Evolutionary conservation across 2,113 vertebrate genomes (phyloP), one percentile per base, ranked within the genome.

Genomic region (Chamaetylas fuelleborni): DNA sequence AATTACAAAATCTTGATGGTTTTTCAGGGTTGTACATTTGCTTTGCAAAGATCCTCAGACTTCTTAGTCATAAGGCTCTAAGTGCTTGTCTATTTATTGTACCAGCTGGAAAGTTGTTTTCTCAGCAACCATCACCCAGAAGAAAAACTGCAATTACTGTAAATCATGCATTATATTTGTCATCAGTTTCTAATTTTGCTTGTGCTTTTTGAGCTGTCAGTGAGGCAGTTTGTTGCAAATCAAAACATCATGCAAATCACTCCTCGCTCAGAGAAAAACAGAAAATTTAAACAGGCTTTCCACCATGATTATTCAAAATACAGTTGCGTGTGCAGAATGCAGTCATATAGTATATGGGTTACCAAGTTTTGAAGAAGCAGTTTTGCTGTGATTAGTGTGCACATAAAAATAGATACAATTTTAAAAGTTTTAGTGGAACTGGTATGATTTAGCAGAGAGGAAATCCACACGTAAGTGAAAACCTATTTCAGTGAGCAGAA

Each of bases 151-250:
- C 54, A 88, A 50, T 86, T 88, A 58, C n/a, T 54, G 6, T 71
- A 48, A 89, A 62, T 45, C 36, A 53, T 24, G 34, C 34, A 38
- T 81, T 56, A 50, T 81, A 11, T 84, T 91, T 93, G 43, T 92
- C 77, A 78, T 64, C 53, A 47, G 34, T 84, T 91, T 86, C 76
- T 89, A 84, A 84, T 88, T 91, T 81, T 93, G 36, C 65, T 84
- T 77, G 47, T 92, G 33, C 40, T 84, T 84, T 85, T 74, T 81
- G 65, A 84, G 17, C n/a, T 86, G 64, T 67, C 29, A 48, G 14
- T 51, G 60, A 69, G 51, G 54, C 51, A 48, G 26, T 48, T 94
- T 83, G 25, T 74, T 3, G 5, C 71, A 93, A 73, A 84, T 60
- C 38, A 86, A 50, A 86, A 83, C 40, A 51, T 77, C 11, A 42